Conservation (phyloP, 2,888 invertebrate species). For the Caradrina clavipalpis region DNA sequence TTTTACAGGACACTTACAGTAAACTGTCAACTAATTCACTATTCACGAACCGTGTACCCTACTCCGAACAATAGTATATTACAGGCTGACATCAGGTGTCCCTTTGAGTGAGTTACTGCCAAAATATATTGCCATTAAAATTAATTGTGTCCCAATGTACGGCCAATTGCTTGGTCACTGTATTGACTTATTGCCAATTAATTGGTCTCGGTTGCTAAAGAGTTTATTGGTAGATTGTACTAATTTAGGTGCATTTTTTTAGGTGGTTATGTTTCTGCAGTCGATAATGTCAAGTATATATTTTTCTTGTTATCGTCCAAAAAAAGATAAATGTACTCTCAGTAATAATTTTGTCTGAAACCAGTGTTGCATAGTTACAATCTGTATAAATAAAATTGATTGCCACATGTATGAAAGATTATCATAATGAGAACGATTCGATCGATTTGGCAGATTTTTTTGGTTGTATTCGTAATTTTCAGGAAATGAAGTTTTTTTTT, state of each 20-base stretch:
- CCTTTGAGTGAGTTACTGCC: slow-evolving; percentile 67
- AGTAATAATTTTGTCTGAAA: too few relatives aligned
- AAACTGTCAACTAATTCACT: slow-evolving; percentile 48
- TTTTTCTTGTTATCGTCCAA: too few relatives aligned
- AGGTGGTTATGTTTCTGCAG: too few relatives aligned
- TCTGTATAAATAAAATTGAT: too few relatives aligned
- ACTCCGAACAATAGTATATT: slow-evolving; percentile 47
- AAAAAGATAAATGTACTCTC: too few relatives aligned
- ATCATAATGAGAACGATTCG: too few relatives aligned
- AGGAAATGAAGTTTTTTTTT: too few relatives aligned
- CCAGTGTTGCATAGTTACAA: too few relatives aligned
- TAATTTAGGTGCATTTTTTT: not conserved
- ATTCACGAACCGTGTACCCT: slow-evolving; percentile 42
- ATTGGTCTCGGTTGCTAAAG: slow-evolving; percentile 47
- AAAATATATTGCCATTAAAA: slow-evolving; percentile 69
- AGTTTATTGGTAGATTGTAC: slow-evolving; percentile 23
- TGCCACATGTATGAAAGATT: too few relatives aligned
- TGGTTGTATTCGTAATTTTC: too few relatives aligned
- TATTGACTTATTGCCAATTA: slow-evolving; percentile 67
- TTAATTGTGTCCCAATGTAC: slow-evolving; percentile 67
- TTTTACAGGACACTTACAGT: slow-evolving; percentile 18
- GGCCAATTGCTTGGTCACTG: slow-evolving; percentile 58
- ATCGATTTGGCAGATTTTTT: too few relatives aligned
- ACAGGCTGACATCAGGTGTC: slow-evolving; percentile 68
- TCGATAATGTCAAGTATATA: too few relatives aligned